Conservation (phyloP, 2,888 invertebrate genomes). For the Hypena proboscidalis region DNA sequence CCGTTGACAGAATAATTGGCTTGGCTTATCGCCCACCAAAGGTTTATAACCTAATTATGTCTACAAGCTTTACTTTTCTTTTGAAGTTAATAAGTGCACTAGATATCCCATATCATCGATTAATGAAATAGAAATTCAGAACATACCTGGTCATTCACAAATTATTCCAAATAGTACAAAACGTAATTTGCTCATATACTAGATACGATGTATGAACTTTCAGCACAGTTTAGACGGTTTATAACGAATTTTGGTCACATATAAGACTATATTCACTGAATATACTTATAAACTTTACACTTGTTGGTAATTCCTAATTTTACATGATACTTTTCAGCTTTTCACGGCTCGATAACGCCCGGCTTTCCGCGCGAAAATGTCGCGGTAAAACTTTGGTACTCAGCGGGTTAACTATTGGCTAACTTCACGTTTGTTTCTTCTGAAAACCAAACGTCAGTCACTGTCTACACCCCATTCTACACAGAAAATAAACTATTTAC, state of each 20-base stretch:
- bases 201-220: slow-evolving; percentile 55
- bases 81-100: slow-evolving; percentile 26
- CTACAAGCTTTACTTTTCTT: slow-evolving; percentile 48
- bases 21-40: slow-evolving; percentile 79
- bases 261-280: slow-evolving; percentile 50
- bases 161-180: slow-evolving; percentile 66
- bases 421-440: slow-evolving; percentile 84
- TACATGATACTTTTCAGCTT: slow-evolving; percentile 73
- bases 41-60: slow-evolving; percentile 80
- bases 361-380: slow-evolving; percentile 86
- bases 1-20: slow-evolving; percentile 71
- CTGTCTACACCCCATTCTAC: slow-evolving; percentile 48
- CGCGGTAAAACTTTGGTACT: slow-evolving; percentile 80
- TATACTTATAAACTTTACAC: slow-evolving; percentile 53
- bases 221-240: slow-evolving; percentile 54
- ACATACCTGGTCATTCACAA: slow-evolving; percentile 84
- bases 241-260: slow-evolving; percentile 51
- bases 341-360: slow-evolving; percentile 85
- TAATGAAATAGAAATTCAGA: slow-evolving; percentile 45
- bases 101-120: slow-evolving; percentile 46
- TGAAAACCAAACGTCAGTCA: slow-evolving; percentile 71
- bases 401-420: slow-evolving; percentile 61
- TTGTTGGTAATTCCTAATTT: slow-evolving; percentile 51
- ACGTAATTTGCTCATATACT: slow-evolving; percentile 65
- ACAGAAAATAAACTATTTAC: slow-evolving; percentile 35